phyloP scores from a whole-genome alignment of 2,888 invertebrate species.

The Phasia obesa region DNA sequence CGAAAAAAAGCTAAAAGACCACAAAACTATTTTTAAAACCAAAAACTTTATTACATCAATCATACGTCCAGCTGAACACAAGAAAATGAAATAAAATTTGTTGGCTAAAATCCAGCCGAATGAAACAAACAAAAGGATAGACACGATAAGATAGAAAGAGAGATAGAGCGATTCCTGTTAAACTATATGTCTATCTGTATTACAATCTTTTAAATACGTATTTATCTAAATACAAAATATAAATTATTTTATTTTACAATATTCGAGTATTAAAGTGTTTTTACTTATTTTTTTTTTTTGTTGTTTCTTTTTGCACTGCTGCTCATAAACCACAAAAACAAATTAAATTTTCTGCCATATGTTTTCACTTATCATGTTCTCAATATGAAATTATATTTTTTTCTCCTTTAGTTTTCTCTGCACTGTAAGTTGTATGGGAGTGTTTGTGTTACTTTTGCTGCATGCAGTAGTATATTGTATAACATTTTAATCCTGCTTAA shows the following conservation, averaged over 20 bases:
- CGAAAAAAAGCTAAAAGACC: not conserved
- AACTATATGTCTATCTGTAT: not conserved
- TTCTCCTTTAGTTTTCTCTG: not conserved
- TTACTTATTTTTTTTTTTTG: constrained; percentile 6
- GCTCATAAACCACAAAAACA: constrained; percentile 61
- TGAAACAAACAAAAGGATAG: not conserved
- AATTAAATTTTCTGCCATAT: constrained; percentile 66
- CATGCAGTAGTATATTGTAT: constrained; percentile 66
- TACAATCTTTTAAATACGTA: constrained; percentile 6
- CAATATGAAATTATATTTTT: constrained; percentile 45
- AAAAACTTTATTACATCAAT: constrained; percentile 41
- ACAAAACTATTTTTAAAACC: not conserved
- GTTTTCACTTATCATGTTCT: constrained; percentile 70
- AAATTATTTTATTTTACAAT: constrained; percentile 21
- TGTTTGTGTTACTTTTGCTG: not conserved
- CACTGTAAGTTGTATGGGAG: not conserved
- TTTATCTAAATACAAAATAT: constrained; percentile 16
- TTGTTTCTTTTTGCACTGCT: constrained; percentile 1
- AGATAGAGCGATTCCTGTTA: not conserved
- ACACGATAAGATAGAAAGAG: not conserved
- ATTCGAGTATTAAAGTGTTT: not conserved
- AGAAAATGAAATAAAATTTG: not conserved
- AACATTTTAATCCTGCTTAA: constrained; percentile 70
- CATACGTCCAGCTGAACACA: constrained; percentile 28
- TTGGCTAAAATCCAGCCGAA: constrained; percentile 8